Percentiles rank a stretch among this genome's conserved stretches.
Conservation (phyloP, 2,888 invertebrate species). For the Tubulanus polymorphus region DNA sequence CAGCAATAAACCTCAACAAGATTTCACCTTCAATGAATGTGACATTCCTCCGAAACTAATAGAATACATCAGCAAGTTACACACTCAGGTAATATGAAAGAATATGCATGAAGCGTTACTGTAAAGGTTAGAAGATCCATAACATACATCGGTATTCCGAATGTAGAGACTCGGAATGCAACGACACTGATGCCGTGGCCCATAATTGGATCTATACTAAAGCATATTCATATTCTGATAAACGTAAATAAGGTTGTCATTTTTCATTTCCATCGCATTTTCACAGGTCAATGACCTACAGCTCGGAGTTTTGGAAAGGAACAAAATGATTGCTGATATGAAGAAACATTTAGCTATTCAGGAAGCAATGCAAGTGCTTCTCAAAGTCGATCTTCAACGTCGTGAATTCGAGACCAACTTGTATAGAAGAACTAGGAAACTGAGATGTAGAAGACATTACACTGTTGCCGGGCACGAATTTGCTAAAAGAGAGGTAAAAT, state of each 20-base stretch:
- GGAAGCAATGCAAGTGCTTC: slow-evolving; percentile 46
- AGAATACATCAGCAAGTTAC: neutral
- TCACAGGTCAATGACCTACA: slow-evolving; percentile 42
- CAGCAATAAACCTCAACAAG: too few relatives aligned
- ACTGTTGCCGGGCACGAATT: slow-evolving; percentile 41
- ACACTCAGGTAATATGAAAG: neutral
- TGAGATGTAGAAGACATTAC: slow-evolving; percentile 38
- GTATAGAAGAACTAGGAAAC: slow-evolving; percentile 32
- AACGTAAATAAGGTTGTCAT: too few relatives aligned
- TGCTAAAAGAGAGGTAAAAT: slow-evolving; percentile 24
- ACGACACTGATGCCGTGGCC: neutral
- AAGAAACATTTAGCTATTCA: slow-evolving; percentile 46
- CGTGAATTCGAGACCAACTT: slow-evolving; percentile 40
- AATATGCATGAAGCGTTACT: too few relatives aligned
- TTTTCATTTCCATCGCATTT: neutral
- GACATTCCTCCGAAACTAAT: neutral
- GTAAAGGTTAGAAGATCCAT: neutral
- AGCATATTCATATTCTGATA: too few relatives aligned
- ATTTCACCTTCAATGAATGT: too few relatives aligned
- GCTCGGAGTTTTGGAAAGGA: slow-evolving; percentile 43
- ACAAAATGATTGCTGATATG: slow-evolving; percentile 46
- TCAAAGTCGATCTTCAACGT: slow-evolving; percentile 43
- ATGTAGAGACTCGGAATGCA: neutral
- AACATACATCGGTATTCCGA: neutral
- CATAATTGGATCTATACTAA: too few relatives aligned